Base-by-base conservation (phyloP, 2,888 invertebrate genomes). In the Ichneumoninae sp. region DNA sequence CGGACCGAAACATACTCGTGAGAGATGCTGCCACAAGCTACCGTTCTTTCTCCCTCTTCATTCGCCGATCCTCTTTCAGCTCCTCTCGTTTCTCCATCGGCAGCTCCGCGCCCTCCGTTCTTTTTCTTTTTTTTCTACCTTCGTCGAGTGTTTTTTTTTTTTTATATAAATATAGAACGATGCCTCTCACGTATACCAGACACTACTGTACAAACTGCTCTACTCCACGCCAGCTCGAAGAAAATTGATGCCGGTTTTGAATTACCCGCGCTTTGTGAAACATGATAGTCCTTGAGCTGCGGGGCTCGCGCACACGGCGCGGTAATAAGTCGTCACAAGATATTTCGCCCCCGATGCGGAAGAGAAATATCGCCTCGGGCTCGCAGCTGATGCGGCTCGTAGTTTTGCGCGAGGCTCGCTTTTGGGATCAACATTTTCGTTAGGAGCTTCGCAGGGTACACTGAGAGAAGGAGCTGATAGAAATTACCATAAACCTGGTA, bases 201-300 rank as follows among this genome's bases (percentile, higher is more conserved):
- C 26, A 78, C 71, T 36, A 47, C 57, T 10, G 36, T 71, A 57
- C 72, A 77, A 66, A 57, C 62, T 72, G 68, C 60, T 13, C 44
- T 52, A 50, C 68, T 44, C 62, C 52, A 44, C 68, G 44, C 26
- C 57, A 60, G 74, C 80, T 83, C 82, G 65, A 82, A 85, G 86
- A 84, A 86, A 87, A 88, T 85, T 86, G 82, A 88, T 86, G 79
- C 86, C 75, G 80, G 84, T 84, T 85, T 85, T 69, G 84, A 74
- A 82, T 85, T 82, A 83, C 84, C 68, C 36, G 79, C 68, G 82
- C 85, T 85, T 85, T 85, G 80, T 83, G 80, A 81, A 81, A 78
- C 78, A 70, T 30, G 81, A 84, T 84, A 70, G 78, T 74, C 47
- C 65, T 81, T 69, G 47, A 80, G 72, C 62, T 68, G 30, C n/a